Evolutionary conservation across 2,797 vertebrate species (phyloP).

Genomic region (Pipistrellus pipistrellus): DNA sequence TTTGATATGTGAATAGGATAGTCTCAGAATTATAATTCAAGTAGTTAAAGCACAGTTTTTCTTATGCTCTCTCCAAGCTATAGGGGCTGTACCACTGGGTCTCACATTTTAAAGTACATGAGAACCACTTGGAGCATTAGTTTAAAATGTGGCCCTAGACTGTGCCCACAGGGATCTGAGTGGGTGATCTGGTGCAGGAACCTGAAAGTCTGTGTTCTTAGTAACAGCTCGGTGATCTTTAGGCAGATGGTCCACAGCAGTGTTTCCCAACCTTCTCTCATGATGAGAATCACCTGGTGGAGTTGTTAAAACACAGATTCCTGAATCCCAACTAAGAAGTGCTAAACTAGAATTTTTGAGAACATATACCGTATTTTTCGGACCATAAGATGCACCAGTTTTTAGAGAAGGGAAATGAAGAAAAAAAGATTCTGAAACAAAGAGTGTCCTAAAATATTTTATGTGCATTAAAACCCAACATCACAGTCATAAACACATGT

Average conservation of each 20-base stretch:
- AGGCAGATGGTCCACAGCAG: not conserved
- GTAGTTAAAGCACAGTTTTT: not conserved
- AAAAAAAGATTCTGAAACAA: too few species aligned
- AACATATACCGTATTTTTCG: too few species aligned
- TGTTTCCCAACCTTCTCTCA: too few species aligned
- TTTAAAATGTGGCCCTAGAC: not conserved
- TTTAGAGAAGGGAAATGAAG: too few species aligned
- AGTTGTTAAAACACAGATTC: too few species aligned
- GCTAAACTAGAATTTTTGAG: too few species aligned
- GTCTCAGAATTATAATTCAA: slow-evolving; percentile 36
- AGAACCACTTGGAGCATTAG: not conserved
- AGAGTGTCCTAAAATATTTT: too few species aligned
- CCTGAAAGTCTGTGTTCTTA: not conserved
- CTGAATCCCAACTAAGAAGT: too few species aligned
- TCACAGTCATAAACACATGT: too few species aligned
- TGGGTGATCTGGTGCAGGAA: not conserved
- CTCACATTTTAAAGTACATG: slow-evolving; percentile 18
- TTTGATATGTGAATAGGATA: not conserved
- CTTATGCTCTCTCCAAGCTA: not conserved
- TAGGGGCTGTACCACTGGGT: not conserved
- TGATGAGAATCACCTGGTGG: too few species aligned
- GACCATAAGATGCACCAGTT: too few species aligned
- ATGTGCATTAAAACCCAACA: too few species aligned
- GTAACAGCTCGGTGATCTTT: not conserved
- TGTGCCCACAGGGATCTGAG: not conserved